Evolutionary conservation across 2,113 vertebrate genomes (phyloP), one percentile per base, ranked within the genome.

Genomic region (Vulpes lagopus): DNA sequence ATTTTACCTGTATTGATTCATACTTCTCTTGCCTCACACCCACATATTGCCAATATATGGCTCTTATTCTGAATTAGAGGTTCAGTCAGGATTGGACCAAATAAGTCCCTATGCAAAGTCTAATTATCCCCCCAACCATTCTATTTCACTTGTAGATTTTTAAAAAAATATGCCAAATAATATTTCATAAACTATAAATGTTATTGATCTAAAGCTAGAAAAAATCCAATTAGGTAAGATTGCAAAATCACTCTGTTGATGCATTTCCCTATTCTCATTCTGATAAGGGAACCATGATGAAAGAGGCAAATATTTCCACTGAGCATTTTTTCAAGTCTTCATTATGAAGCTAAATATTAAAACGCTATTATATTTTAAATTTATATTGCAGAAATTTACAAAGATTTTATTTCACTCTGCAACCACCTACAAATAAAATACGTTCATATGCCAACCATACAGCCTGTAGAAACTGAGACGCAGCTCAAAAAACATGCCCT

Each of bases 261-360:
- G 1, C 59, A 20, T 38, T n/a, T 49, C 30, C 5, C 11, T 9
- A 20, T 85, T 92, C 7, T 95, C n/a, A 62, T 76, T 79, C 78
- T 76, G 53, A 10, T 74, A 69, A 95, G 59, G 60, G 20, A 89
- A 67, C 14, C 30, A 4, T 19, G 12, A 43, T 11, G 8, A 64
- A 90, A 90, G 73, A 15, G 32, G 49, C 16, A 35, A 32, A 86
- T 74, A 64, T 64, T 93, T 78, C 53, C 16, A 30, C 1, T 67
- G 55, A 57, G 3, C 17, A 7, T 38, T 80, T 80, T 84, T 62
- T 19, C 30, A 79, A 43, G 32, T 32, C 7, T 89, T 90, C 89
- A 55, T 92, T 94, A 81, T 55, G 55, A 92, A 84, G 35, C 27
- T 94, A 92, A 94, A 76, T 85, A 74, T 83, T 74, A 92, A 92